phyloP scores from a whole-genome alignment of 2,888 invertebrate species.

The Ethmia dodecea region DNA sequence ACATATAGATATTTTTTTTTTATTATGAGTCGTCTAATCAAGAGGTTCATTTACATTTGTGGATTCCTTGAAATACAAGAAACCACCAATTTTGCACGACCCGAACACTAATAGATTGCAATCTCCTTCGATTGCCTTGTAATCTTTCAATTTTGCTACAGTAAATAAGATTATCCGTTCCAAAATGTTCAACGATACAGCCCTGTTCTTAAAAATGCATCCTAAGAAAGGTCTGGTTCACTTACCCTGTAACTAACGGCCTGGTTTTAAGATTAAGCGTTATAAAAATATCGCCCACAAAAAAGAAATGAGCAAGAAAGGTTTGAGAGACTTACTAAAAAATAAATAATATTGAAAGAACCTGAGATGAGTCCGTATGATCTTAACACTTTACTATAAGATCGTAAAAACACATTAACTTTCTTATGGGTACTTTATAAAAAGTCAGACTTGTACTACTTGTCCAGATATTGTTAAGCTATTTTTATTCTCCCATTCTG shows the following conservation, averaged over 20 bases:
- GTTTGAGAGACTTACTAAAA: conserved; percentile 28
- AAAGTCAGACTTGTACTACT: no score
- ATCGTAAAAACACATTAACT: no score
- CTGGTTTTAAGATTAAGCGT: conserved; percentile 40
- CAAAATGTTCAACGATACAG: conserved; percentile 24
- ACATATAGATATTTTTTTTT: no score
- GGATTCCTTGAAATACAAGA: conserved; percentile 16
- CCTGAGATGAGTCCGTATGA: conserved; percentile 16
- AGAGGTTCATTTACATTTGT: no score
- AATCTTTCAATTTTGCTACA: conserved; percentile 54
- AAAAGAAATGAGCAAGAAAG: conserved; percentile 23
- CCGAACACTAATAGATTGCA: conserved; percentile 33
- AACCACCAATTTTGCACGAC: conserved; percentile 18
- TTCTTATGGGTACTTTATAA: no score
- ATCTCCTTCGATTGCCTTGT: conserved; percentile 37
- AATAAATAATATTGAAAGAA: conserved; percentile 32
- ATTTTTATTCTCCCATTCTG: no score
- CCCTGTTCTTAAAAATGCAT: conserved; percentile 57
- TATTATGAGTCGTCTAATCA: no score
- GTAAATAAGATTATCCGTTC: conserved; percentile 46
- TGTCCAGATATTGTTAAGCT: no score
- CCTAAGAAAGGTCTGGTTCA: conserved; percentile 47
- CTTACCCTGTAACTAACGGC: conserved; percentile 45
- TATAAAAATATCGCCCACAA: conserved; percentile 45
- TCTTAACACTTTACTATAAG: conserved; percentile 39